A percentile compares a stretch with the other conserved stretches of the same genome.
phyloP scores from a whole-genome alignment of 2,797 vertebrate species.

The Cheirogaleus major region DNA sequence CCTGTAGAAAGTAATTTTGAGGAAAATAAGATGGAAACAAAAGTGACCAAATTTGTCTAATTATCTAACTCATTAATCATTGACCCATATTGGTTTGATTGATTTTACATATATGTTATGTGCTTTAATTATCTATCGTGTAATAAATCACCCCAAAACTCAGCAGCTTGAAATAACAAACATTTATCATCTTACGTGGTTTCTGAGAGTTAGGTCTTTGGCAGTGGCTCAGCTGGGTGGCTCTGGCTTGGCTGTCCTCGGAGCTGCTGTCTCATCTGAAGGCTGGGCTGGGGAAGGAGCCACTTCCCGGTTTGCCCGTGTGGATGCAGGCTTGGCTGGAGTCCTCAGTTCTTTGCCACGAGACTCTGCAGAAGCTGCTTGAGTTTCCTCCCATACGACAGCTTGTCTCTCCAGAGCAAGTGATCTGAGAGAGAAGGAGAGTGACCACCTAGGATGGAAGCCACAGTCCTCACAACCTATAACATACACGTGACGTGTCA shows the following conservation, averaged over 20 bases:
- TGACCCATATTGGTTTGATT: background rate
- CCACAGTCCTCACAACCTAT: background rate
- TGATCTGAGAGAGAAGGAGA: background rate
- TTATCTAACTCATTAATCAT: background rate
- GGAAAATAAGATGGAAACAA: background rate
- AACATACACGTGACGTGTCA: too few relatives aligned
- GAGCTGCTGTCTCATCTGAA: background rate
- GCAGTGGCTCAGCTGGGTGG: background rate
- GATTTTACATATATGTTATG: background rate
- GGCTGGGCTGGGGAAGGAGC: background rate
- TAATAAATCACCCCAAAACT: background rate
- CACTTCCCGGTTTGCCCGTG: background rate
- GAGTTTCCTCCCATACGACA: too few relatives aligned
- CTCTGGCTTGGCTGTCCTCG: background rate
- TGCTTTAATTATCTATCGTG: background rate
- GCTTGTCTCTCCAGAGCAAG: background rate
- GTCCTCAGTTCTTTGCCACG: background rate
- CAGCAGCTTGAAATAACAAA: background rate
- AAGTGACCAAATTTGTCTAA: background rate
- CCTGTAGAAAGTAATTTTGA: background rate
- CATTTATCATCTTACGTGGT: background rate
- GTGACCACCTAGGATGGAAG: background rate
- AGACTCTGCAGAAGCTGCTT: background rate
- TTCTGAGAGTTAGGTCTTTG: background rate
- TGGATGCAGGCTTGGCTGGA: background rate